Base-by-base conservation (phyloP, 1,140 invertebrate species). In the Drosophila aff. region DNA sequence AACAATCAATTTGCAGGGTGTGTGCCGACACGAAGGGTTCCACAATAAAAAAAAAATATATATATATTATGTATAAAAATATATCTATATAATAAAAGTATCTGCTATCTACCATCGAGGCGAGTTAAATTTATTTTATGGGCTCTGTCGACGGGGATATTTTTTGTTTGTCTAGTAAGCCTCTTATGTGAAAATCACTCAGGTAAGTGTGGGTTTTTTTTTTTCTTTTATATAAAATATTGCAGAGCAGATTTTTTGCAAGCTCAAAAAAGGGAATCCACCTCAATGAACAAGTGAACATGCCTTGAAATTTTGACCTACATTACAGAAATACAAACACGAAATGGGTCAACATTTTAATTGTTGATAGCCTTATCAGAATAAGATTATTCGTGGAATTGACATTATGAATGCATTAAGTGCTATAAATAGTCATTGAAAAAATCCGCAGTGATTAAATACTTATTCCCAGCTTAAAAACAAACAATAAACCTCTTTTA, bases 1-100 rank as follows among this genome's bases (percentile, higher is more conserved):
- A 86, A 82, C 79, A 85, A 85, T 85, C 74, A 79, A 76, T 65
- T 79, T 1, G 4, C 8, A 13, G 63, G 50, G 61, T 71, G 44
- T 65, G 60, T 79, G 50, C 41, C 71, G 72, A 72, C 78, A 85
- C 74, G 81, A 62, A 77, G 46, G 57, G 64, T 38, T 44, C 31
- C 13, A 43, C 43, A 68, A 67, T 52, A 60, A 23, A 23, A 57
- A 15, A 15, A 53, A 23, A 33, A 5, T 1, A 13, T 3, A 5
- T 1, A 13, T 3, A 23, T 23, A 36, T 4, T 4, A 26, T 26
- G 26, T 53, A 53, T 10, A 28, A 8, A 38, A 5, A 38, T 13
- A 13, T 33, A 8, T 18, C 5, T 52, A 4, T 57, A 40, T 28
- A 74, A 49, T 40, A 72, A 44, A 44, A n/a, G 36, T 58, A 62